These are phyloP conservation scores for Taeniopygia guttata DNA, from an alignment of 2,797 vertebrate genomes.

Conservation along the genomic window DNA sequence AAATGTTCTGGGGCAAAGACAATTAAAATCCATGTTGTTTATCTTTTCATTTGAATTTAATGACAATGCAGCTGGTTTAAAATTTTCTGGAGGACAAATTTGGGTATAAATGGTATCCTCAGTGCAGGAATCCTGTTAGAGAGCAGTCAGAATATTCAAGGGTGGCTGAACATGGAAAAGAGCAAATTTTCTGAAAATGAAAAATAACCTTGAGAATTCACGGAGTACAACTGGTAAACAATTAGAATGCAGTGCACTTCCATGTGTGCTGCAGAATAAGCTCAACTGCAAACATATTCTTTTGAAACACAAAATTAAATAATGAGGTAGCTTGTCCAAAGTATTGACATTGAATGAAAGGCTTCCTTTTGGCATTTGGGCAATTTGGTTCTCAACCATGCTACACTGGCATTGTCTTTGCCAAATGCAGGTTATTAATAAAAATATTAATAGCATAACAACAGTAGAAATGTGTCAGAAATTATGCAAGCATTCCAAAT, in stretches of 20 bases:
- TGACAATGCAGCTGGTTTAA: background rate
- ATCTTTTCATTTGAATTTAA: constrained; percentile 49
- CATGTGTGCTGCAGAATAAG: background rate
- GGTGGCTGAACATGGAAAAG: background rate
- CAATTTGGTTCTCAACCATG: background rate
- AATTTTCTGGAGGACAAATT: constrained; percentile 3
- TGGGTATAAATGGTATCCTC: background rate
- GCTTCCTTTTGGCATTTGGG: background rate
- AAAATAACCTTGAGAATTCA: background rate
- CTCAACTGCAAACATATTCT: background rate
- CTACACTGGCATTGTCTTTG: background rate
- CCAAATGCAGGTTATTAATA: background rate
- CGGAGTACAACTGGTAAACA: background rate
- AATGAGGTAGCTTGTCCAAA: background rate
- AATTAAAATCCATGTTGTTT: constrained; percentile 9
- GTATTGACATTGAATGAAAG: background rate
- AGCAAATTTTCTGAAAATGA: background rate
- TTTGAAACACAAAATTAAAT: background rate
- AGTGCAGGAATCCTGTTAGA: background rate
- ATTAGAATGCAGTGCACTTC: background rate
- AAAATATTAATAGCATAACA: background rate
- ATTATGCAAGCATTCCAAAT: background rate
- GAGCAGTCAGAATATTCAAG: background rate
- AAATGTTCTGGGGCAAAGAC: constrained; percentile 35
- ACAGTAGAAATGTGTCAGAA: background rate